A percentile compares a stretch with the other conserved stretches of the same genome.
phyloP scores from a whole-genome alignment of 1,140 invertebrate genomes.

The Halotydeus destructor region DNA sequence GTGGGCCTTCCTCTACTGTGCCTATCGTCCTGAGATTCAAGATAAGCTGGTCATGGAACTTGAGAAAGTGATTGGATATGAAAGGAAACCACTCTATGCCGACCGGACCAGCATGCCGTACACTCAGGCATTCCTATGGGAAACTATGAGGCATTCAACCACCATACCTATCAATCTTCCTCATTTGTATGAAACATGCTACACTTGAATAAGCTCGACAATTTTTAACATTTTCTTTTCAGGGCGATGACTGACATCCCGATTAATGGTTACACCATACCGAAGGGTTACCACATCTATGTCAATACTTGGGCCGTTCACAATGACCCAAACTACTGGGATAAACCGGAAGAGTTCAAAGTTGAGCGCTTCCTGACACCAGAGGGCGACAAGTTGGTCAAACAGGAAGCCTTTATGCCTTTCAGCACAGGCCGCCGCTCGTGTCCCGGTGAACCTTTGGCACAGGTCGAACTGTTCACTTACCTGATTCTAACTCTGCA shows the following conservation, averaged over 20 bases:
- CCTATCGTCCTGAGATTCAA: slow-evolving; percentile 23
- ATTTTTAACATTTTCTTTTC: no score
- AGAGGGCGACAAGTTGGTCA: slow-evolving; percentile 18
- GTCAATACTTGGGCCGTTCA: slow-evolving; percentile 42
- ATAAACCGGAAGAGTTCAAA: slow-evolving; percentile 42
- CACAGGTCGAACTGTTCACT: slow-evolving; percentile 60
- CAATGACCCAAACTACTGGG: slow-evolving; percentile 40
- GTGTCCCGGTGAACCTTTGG: slow-evolving; percentile 63
- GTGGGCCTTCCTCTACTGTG: slow-evolving; percentile 21
- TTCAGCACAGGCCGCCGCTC: slow-evolving; percentile 42
- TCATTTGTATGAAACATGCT: not conserved
- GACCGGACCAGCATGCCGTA: slow-evolving; percentile 16
- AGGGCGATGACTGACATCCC: no score
- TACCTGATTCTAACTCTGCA: slow-evolving; percentile 56
- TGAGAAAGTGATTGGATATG: slow-evolving; percentile 16
- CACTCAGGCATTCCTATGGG: slow-evolving; percentile 18
- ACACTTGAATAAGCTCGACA: no score
- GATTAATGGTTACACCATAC: slow-evolving; percentile 13
- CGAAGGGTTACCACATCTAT: slow-evolving; percentile 29
- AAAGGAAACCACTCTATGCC: slow-evolving; percentile 14
- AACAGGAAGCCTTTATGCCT: slow-evolving; percentile 19
- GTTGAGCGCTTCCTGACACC: slow-evolving; percentile 37
- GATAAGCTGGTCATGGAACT: slow-evolving; percentile 21
- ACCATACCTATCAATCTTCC: slow-evolving; percentile 13
- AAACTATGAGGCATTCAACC: slow-evolving; percentile 17